Percentiles rank a stretch among this genome's conserved stretches.
Evolutionary conservation across 2,888 invertebrate genomes (phyloP).

Genomic region (Eulithis prunata): DNA sequence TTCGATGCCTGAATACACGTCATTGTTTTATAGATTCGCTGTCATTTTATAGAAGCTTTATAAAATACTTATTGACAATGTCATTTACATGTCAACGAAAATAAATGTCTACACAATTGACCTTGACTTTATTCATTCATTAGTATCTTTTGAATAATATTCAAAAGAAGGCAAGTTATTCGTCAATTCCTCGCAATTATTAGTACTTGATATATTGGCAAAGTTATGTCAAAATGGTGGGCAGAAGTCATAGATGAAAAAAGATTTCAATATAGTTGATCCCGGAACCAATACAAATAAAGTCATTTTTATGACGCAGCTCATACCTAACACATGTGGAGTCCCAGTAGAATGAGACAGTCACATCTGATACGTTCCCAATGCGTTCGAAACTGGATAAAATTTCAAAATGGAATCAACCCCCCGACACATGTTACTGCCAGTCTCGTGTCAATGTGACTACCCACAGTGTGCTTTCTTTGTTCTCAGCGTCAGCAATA

Average conservation of each 20-base stretch:
- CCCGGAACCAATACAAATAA: no score
- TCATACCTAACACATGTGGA: not conserved
- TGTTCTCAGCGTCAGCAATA: conserved; percentile 37
- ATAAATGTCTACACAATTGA: no score
- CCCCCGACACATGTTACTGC: conserved; percentile 34
- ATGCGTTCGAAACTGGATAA: conserved; percentile 18
- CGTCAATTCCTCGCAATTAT: no score
- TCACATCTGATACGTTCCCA: conserved; percentile 12
- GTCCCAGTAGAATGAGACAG: conserved; percentile 11
- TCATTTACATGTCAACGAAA: no score
- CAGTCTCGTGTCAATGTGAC: conserved; percentile 32
- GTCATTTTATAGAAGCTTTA: not conserved
- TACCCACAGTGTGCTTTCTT: conserved; percentile 32
- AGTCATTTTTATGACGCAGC: not conserved
- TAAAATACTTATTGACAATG: no score
- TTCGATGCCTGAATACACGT: not conserved
- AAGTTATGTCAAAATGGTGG: no score
- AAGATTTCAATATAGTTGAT: no score
- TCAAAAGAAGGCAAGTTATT: no score
- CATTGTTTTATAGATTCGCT: not conserved
- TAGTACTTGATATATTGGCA: no score
- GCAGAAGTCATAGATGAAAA: no score
- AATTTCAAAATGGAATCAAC: conserved; percentile 32
- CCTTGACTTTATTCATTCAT: no score
- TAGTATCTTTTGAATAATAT: no score